These are phyloP conservation scores for Catocala fraxini DNA, from an alignment of 2,888 invertebrate species.

Conservation along the genomic window DNA sequence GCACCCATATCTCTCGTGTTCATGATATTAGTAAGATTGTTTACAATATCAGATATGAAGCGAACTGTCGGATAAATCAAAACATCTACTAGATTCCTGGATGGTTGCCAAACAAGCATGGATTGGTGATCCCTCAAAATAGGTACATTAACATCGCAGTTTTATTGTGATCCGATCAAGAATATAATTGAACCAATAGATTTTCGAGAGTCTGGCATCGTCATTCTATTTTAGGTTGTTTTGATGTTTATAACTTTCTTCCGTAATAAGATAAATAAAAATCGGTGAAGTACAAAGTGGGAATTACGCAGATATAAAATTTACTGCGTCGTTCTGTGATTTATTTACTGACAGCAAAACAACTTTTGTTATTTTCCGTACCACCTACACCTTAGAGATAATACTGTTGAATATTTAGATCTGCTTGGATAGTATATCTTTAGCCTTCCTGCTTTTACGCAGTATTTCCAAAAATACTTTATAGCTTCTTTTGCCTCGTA, in stretches of 20 bases:
- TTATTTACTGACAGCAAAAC: too few relatives aligned
- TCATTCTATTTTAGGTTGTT: neutral
- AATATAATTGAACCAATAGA: conserved; percentile 49
- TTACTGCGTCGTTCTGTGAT: too few relatives aligned
- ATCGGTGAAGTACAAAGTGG: too few relatives aligned
- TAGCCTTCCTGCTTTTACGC: too few relatives aligned
- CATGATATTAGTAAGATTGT: conserved; percentile 26
- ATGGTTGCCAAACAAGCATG: conserved; percentile 57
- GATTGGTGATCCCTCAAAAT: conserved; percentile 62
- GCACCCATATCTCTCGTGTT: neutral
- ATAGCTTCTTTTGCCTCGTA: too few relatives aligned
- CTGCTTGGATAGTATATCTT: too few relatives aligned
- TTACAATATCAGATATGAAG: conserved; percentile 49
- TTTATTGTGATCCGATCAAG: conserved; percentile 54
- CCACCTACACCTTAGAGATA: neutral
- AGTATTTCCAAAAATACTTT: too few relatives aligned
- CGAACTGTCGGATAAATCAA: conserved; percentile 48
- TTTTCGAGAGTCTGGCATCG: too few relatives aligned
- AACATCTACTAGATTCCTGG: conserved; percentile 66
- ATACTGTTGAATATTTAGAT: too few relatives aligned
- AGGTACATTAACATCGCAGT: conserved; percentile 58
- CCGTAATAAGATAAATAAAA: conserved; percentile 24
- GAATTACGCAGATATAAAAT: too few relatives aligned
- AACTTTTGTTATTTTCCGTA: too few relatives aligned
- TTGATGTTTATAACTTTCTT: conserved; percentile 21